Evolutionary conservation across 2,888 invertebrate genomes (phyloP), one percentile per base, ranked within the genome.

Genomic region (Gonocerus acuteangulatus): DNA sequence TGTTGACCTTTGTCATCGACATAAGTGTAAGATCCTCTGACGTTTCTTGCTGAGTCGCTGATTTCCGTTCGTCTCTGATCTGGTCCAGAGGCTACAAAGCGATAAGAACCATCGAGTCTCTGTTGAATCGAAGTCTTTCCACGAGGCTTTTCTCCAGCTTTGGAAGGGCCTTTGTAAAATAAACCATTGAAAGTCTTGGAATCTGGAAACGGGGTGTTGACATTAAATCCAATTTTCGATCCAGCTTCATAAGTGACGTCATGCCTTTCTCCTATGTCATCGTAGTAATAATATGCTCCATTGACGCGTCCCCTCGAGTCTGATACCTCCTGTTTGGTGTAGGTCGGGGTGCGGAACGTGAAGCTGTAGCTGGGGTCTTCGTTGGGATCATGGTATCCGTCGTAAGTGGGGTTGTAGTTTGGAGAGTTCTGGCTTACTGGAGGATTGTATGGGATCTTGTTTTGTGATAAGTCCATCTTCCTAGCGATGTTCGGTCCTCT

Each of bases 1-100:
- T 87, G 86, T 22, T 85, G 82, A 1, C 87, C 87, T 74, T 87
- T 86, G 69, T 87, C 87, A 68, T 87, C 87, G 16, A 87, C 73
- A 71, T 86, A 88, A 0, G 87, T 86, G 75, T 87, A 87, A 0
- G 86, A 85, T 32, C 87, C 88, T 66, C 85, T 76, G 1, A 87
- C 86, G 66, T 87, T 80, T 15, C 86, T 86, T 60, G 80, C 80
- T 0, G 85, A 77, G 66, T 85, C 86, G 65, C 85, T 85, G 66
- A 82, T 82, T 73, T 88, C 87, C 0, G 86, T 83, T 62, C 87
- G 76, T 67, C 86, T 78, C 70, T 87, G 87, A 70, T 87, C 87
- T 0, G 87, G 87, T 1, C 86, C 87, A 6, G 86, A 83, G 32
- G 86, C 83, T 68, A 86, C 83, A 67, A 87, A 85, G 69, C 85